phyloP scores from a whole-genome alignment of 2,888 invertebrate genomes.

The Polyploca ridens region DNA sequence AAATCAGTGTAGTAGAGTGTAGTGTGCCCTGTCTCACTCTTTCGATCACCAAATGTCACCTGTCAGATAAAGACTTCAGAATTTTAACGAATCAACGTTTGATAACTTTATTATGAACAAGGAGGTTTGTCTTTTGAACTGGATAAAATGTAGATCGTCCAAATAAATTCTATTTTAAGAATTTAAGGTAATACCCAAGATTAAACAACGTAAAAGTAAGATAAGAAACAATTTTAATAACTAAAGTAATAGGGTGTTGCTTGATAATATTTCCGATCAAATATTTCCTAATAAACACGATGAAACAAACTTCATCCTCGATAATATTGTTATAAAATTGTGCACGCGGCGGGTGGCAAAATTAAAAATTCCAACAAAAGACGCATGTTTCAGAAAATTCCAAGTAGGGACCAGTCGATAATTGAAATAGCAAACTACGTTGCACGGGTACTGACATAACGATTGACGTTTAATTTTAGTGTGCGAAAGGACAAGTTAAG shows the following conservation, averaged over 20 bases:
- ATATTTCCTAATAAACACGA: neutral
- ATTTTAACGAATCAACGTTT: too few relatives aligned
- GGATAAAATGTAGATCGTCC: neutral
- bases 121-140: neutral
- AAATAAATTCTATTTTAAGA: too few relatives aligned
- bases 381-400: slow-evolving; percentile 64
- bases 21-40: too few relatives aligned
- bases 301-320: slow-evolving; percentile 8
- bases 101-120: too few relatives aligned
- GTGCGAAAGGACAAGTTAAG: slow-evolving; percentile 56
- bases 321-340: slow-evolving; percentile 12
- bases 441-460: slow-evolving; percentile 65
- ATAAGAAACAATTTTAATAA: neutral
- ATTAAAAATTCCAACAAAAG: slow-evolving; percentile 50
- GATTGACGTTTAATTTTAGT: slow-evolving; percentile 82
- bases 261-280: slow-evolving; percentile 3
- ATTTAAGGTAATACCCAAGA: too few relatives aligned
- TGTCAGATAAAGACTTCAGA: too few relatives aligned
- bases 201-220: too few relatives aligned
- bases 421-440: slow-evolving; percentile 76
- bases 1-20: too few relatives aligned
- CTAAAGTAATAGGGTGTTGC: neutral
- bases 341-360: slow-evolving; percentile 29
- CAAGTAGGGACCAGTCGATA: slow-evolving; percentile 64
- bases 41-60: too few relatives aligned